Conservation (phyloP, 1,140 invertebrate genomes). For the Acromyrmex heyeri region DNA sequence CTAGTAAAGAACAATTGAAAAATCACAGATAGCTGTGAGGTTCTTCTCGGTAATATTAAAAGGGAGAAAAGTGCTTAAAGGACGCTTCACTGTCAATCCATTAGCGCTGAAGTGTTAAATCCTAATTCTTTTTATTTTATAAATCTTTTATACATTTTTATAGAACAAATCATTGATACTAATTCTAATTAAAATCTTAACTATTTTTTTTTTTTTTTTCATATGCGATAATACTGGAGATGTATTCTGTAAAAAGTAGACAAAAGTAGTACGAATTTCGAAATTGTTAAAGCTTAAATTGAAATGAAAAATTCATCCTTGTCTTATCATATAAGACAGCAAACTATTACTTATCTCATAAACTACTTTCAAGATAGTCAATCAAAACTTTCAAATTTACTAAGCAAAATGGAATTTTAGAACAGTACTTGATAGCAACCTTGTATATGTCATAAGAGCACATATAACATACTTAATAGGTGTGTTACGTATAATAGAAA, state of each 20-base stretch:
- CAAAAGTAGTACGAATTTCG: neutral
- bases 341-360: slow-evolving; percentile 24
- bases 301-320: slow-evolving; percentile 17
- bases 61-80: neutral
- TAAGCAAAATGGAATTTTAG: slow-evolving; percentile 71
- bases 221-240: neutral
- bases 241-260: neutral
- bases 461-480: neutral
- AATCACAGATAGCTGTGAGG: slow-evolving; percentile 35
- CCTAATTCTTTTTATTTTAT: neutral
- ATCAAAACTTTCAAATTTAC: slow-evolving; percentile 66
- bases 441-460: neutral
- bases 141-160: neutral
- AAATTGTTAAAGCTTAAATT: slow-evolving; percentile 6
- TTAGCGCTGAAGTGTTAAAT: slow-evolving; percentile 24
- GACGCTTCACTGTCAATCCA: slow-evolving; percentile 42
- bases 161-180: neutral
- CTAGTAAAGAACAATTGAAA: slow-evolving; percentile 8
- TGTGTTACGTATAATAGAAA: neutral
- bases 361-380: slow-evolving; percentile 48
- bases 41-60: slow-evolving; percentile 14
- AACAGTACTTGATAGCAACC: slow-evolving; percentile 15
- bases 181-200: neutral
- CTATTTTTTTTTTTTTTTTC: too few relatives aligned
- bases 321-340: slow-evolving; percentile 1